These are phyloP conservation scores for Cottus gobio DNA, from an alignment of 2,113 vertebrate species.

Conservation along the genomic window DNA sequence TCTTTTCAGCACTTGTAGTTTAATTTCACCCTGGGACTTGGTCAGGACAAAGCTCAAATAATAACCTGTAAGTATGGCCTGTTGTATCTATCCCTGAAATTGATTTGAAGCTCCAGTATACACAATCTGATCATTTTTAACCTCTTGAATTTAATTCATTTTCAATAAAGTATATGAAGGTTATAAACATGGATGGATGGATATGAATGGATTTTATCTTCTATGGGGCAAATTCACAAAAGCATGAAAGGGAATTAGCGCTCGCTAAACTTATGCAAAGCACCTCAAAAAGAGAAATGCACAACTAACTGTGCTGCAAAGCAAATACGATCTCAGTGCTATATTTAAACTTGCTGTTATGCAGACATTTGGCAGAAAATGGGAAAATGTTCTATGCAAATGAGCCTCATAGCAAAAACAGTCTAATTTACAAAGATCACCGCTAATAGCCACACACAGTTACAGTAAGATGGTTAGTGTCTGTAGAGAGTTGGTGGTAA, in stretches of 20 bases:
- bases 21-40: not conserved
- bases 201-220: not conserved
- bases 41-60: too few species aligned
- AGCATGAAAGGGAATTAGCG: not conserved
- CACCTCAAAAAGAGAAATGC: not conserved
- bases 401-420: not conserved
- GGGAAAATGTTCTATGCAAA: not conserved
- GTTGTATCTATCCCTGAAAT: not conserved
- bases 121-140: not conserved
- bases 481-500: not conserved
- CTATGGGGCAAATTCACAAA: not conserved
- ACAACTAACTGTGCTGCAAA: not conserved
- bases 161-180: not conserved
- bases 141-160: not conserved
- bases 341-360: not conserved
- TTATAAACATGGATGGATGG: too few species aligned
- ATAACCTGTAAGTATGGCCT: not conserved
- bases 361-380: not conserved
- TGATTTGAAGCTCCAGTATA: not conserved
- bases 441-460: not conserved
- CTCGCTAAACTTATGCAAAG: not conserved
- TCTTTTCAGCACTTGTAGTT: not conserved
- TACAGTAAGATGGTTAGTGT: not conserved
- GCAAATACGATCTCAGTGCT: not conserved
- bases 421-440: not conserved